These are phyloP conservation scores for Micronisus gabar DNA, from an alignment of 2,113 vertebrate genomes.

Conservation along the genomic window DNA sequence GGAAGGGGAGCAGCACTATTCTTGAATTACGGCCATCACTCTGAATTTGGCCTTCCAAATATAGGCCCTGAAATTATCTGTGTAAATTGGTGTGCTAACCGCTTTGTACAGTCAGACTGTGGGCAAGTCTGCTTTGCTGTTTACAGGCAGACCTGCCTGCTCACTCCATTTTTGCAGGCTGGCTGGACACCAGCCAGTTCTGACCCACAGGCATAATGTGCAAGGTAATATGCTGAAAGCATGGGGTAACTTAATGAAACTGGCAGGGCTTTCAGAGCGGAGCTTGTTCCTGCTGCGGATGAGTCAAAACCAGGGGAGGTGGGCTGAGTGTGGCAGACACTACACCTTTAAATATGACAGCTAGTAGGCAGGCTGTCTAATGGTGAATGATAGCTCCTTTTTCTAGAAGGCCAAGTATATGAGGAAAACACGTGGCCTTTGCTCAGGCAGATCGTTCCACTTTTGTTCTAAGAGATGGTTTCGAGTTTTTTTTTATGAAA, in stretches of 20 bases:
- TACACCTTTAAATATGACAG: not conserved
- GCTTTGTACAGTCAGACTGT: fast-evolving
- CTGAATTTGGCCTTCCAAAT: not conserved
- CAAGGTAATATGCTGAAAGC: not conserved
- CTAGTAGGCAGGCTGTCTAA: not conserved
- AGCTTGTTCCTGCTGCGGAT: not conserved
- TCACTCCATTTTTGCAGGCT: not conserved
- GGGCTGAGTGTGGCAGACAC: fast-evolving
- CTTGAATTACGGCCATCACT: fast-evolving
- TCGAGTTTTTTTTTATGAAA: not conserved
- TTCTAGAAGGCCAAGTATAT: not conserved
- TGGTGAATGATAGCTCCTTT: fast-evolving
- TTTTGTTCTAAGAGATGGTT: not conserved
- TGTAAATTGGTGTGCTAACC: not conserved
- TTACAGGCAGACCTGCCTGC: not conserved
- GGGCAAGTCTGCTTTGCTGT: not conserved
- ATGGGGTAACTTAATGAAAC: fast-evolving
- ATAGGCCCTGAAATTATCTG: too few relatives aligned
- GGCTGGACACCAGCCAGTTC: not conserved
- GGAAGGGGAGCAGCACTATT: fast-evolving
- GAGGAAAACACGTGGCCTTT: not conserved
- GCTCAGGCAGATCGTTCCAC: not conserved
- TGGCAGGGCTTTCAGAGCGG: fast-evolving
- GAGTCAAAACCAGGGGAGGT: not conserved
- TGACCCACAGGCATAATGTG: not conserved